A percentile compares a stretch with the other conserved stretches of the same genome.
Conservation (phyloP, 35 echinoderm and acorn worm species). For the Patiria miniata region DNA sequence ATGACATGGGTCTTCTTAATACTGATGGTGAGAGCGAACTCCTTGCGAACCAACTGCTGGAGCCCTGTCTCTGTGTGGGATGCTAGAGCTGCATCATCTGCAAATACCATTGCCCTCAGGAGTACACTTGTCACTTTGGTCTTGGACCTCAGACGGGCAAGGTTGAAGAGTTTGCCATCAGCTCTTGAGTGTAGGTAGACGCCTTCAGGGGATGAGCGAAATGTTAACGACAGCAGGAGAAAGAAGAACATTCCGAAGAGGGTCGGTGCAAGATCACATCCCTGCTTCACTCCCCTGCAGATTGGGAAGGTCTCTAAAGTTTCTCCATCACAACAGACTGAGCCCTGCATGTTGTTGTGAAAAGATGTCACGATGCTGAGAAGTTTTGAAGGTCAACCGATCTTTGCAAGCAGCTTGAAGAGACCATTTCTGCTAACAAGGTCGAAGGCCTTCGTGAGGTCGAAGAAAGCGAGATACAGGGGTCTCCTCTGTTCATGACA, state of each 20-base stretch:
- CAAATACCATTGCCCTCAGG: slow-evolving; percentile 36
- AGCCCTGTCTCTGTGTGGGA: too few relatives aligned
- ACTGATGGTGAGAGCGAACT: too few relatives aligned
- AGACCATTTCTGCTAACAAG: slow-evolving; percentile 34
- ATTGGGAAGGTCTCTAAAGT: slow-evolving; percentile 22
- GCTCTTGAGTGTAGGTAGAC: too few relatives aligned
- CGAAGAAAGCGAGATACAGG: slow-evolving; percentile 63
- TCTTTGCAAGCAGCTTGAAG: slow-evolving; percentile 32
- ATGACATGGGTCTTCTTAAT: too few relatives aligned
- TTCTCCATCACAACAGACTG: neutral
- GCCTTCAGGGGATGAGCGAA: neutral
- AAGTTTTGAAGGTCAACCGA: slow-evolving; percentile 47
- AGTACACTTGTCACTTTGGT: slow-evolving; percentile 19
- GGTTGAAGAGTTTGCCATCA: slow-evolving; percentile 34
- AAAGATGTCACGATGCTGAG: slow-evolving; percentile 2
- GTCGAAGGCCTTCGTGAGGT: slow-evolving; percentile 77
- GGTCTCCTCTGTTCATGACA: slow-evolving; percentile 40
- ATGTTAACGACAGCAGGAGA: slow-evolving; percentile 55
- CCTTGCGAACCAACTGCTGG: too few relatives aligned
- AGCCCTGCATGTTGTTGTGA: neutral
- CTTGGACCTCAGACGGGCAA: slow-evolving; percentile 5
- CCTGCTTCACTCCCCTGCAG: slow-evolving; percentile 66
- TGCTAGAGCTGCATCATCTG: slow-evolving; percentile 37
- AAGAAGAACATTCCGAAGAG: slow-evolving; percentile 69
- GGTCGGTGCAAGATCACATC: slow-evolving; percentile 64